These are phyloP conservation scores for Trilocha varians DNA, from an alignment of 2,888 invertebrate species.

Conservation along the genomic window DNA sequence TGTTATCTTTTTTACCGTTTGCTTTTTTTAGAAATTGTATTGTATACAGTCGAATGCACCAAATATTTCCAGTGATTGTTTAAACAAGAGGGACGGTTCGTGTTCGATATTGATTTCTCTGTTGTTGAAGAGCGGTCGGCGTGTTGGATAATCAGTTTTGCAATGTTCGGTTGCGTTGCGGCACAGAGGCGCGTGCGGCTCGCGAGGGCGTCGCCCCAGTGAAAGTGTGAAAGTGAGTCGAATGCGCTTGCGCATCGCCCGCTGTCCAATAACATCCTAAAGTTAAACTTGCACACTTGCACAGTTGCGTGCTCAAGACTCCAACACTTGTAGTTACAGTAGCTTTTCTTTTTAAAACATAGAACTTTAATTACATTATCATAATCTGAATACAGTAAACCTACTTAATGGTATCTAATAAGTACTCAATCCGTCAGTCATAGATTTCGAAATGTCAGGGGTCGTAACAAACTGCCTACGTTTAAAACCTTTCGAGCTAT, in stretches of 20 bases:
- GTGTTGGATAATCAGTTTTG: constrained; percentile 63
- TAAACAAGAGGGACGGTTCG: background rate
- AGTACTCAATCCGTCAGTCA: too few relatives aligned
- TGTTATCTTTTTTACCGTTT: constrained; percentile 26
- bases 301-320: background rate
- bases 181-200: constrained; percentile 29
- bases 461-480: too few relatives aligned
- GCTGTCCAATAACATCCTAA: constrained; percentile 12
- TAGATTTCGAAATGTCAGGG: too few relatives aligned
- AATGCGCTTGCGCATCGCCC: constrained; percentile 42
- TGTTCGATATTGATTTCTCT: background rate
- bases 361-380: too few relatives aligned
- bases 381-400: too few relatives aligned
- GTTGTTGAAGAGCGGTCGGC: constrained; percentile 19
- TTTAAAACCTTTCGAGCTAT: too few relatives aligned
- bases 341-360: too few relatives aligned
- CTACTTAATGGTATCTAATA: too few relatives aligned
- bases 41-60: background rate
- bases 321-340: too few relatives aligned
- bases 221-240: constrained; percentile 73
- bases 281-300: constrained; percentile 2
- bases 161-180: constrained; percentile 37
- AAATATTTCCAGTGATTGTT: constrained; percentile 1
- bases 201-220: constrained; percentile 64
- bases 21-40: background rate